Percentiles rank a stretch among this genome's conserved stretches.
Evolutionary conservation across 2,113 vertebrate species (phyloP).

Genomic region (Lophotis ruficrista): DNA sequence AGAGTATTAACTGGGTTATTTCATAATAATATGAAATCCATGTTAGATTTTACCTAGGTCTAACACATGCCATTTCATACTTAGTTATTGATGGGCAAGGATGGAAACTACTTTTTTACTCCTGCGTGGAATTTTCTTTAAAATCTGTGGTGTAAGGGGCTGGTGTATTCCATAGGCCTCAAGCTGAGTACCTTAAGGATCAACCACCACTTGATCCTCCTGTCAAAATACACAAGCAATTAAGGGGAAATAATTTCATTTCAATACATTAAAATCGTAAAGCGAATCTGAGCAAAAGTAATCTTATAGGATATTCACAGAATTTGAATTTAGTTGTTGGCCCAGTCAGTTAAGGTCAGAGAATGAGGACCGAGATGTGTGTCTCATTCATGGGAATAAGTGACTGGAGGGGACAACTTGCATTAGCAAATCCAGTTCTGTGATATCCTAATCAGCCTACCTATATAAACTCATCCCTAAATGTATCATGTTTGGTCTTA

Average conservation of each 20-base stretch:
- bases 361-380: neutral
- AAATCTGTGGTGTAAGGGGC: neutral
- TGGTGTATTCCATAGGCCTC: neutral
- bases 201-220: neutral
- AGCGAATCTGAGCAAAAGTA: neutral
- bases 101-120: neutral
- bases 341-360: neutral
- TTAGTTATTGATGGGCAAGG: neutral
- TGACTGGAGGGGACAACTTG: neutral
- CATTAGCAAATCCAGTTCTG: neutral
- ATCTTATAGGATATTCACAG: neutral
- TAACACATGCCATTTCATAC: neutral
- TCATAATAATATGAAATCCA: neutral
- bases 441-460: neutral
- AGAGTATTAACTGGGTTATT: neutral
- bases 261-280: neutral
- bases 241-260: neutral
- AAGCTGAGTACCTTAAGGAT: neutral
- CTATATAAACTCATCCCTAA: neutral
- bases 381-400: neutral
- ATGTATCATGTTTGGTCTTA: neutral
- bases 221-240: neutral
- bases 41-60: neutral
- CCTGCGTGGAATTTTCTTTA: neutral
- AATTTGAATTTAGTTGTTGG: neutral